These are phyloP conservation scores for Synaphobranchus kaupii DNA, from an alignment of 2,797 vertebrate species.

Conservation along the genomic window DNA sequence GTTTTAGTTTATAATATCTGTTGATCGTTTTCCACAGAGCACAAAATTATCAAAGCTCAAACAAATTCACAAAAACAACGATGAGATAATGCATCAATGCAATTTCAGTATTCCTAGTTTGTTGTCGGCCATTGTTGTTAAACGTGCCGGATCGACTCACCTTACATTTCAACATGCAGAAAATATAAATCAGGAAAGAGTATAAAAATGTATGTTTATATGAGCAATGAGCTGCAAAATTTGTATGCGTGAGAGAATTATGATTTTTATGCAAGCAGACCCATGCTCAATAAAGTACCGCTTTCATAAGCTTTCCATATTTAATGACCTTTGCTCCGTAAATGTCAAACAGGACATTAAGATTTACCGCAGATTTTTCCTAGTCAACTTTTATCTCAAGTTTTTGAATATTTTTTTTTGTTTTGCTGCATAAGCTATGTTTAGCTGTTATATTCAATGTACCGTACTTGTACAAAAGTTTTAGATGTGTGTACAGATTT, in stretches of 20 bases:
- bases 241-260: background rate
- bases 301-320: background rate
- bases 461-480: slow-evolving; percentile 1
- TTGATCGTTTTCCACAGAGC: background rate
- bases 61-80: background rate
- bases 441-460: background rate
- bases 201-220: background rate
- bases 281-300: background rate
- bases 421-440: background rate
- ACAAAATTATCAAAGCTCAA: background rate
- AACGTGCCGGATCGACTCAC: background rate
- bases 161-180: background rate
- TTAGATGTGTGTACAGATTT: slow-evolving; percentile 15
- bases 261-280: background rate
- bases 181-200: slow-evolving; percentile 3
- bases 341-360: slow-evolving; percentile 9
- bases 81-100: background rate
- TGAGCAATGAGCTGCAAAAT: background rate
- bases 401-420: background rate
- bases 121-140: background rate
- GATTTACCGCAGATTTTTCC: background rate
- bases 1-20: background rate
- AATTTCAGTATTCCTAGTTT: background rate
- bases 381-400: slow-evolving; percentile 11
- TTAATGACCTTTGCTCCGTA: slow-evolving; percentile 17